A percentile compares a stretch with the other conserved stretches of the same genome.
Evolutionary conservation across 2,888 invertebrate species (phyloP).

Genomic region (Chymomyza amoena): DNA sequence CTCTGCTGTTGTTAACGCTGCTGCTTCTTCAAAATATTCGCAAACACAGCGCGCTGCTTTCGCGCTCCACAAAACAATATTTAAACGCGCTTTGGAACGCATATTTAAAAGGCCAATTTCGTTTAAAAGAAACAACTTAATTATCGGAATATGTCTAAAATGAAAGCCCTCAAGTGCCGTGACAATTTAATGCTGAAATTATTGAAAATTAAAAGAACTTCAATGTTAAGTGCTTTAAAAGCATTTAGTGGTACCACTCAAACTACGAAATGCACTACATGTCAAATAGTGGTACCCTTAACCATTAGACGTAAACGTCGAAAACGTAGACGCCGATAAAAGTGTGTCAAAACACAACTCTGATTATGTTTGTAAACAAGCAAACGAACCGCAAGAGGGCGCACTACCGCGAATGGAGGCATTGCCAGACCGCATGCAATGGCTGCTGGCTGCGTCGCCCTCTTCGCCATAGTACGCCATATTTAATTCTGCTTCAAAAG

Average conservation of each 20-base stretch:
- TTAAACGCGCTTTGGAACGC: constrained; percentile 29
- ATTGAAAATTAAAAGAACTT: constrained; percentile 53
- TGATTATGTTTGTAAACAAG: constrained; percentile 53
- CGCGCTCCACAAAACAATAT: constrained; percentile 43
- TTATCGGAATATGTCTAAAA: constrained; percentile 13
- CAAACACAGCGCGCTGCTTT: constrained; percentile 62
- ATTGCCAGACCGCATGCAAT: constrained; percentile 50
- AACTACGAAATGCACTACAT: constrained; percentile 49
- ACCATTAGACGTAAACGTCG: constrained; percentile 53
- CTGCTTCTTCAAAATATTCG: constrained; percentile 60
- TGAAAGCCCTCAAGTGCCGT: constrained; percentile 22
- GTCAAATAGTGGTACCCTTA: constrained; percentile 67
- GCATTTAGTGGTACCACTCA: constrained; percentile 72
- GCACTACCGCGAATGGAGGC: constrained; percentile 23
- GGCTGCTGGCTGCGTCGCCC: constrained; percentile 2
- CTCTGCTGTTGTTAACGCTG: constrained; percentile 53
- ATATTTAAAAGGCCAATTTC: background rate
- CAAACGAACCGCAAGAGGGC: constrained; percentile 44
- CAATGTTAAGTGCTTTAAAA: constrained; percentile 58
- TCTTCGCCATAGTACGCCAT: constrained; percentile 69
- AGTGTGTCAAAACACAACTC: constrained; percentile 49
- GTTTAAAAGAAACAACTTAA: background rate
- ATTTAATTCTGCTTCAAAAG: constrained; percentile 71
- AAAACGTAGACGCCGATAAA: constrained; percentile 59
- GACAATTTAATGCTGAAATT: constrained; percentile 17